Evolutionary conservation across 1,140 invertebrate genomes (phyloP), one percentile per base, ranked within the genome.

Genomic region (Oscheius sp.): DNA sequence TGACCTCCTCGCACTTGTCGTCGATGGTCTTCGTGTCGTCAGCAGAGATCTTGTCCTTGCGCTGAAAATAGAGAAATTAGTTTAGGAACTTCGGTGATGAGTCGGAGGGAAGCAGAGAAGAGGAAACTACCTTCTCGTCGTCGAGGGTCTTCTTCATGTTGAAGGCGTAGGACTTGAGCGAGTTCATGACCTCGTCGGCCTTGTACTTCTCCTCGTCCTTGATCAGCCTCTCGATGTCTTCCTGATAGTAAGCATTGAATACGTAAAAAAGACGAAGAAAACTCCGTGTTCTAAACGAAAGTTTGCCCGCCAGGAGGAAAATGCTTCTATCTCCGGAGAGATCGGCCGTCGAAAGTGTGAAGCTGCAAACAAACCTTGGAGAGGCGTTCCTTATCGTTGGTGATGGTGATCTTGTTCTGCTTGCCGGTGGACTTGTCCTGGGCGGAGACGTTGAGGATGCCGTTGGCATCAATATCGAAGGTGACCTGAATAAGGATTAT

Each of bases 141-240:
- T 89, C 79, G 3, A 88, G 90, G 20, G 93, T 95, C 62, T 91
- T 91, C 88, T 95, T 93, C 86, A 96, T 70, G 73, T 80, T 92
- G 89, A 95, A 97, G 86, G 93, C 94, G 86, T 97, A 97, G 46
- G 92, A 93, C 85, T 97, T 94, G 1, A 97, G 88, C 18, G 88
- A 88, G 83, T 97, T 96, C 89, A 95, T 95, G 75, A 91, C 90
- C 66, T 97, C 95, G 81, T 94, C 93, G 26, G 86, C 86, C 79
- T 92, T 90, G 88, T 93, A 97, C 82, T 92, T 93, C 85, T 97
- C 94, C n/a, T 94, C 94, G 77, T 98, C 95, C 71, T 93, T 92
- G 42, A 98, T 93, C 95, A 98, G 97, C 52, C 92, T 88, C 84
- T 97, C 94, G 81, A 97, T 97, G 78, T 97, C 94, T 82, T 96